Evolutionary conservation across 2,888 invertebrate genomes (phyloP).

Genomic region (Antheraea yamamai): DNA sequence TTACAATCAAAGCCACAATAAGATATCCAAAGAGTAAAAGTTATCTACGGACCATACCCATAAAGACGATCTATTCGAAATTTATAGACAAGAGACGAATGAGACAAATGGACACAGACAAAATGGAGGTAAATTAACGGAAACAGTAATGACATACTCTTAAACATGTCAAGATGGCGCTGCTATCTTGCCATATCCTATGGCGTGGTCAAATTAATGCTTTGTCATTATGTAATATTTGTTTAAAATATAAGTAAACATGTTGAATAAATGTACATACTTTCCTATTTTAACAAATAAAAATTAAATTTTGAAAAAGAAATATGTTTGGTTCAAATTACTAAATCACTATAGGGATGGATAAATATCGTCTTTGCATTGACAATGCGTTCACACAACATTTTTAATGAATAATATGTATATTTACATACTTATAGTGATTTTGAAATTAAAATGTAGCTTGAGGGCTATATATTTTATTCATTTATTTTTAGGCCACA

Average conservation of each 20-base stretch:
- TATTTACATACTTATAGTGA: too few relatives aligned
- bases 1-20: conserved; percentile 66
- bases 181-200: conserved; percentile 13
- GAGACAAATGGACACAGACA: conserved; percentile 68
- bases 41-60: conserved; percentile 81
- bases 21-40: conserved; percentile 76
- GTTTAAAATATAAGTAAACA: background rate
- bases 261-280: background rate
- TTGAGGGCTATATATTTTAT: too few relatives aligned
- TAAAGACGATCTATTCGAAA: conserved; percentile 77
- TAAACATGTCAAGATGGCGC: conserved; percentile 20
- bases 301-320: background rate
- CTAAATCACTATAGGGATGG: background rate
- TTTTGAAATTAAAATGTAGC: too few relatives aligned
- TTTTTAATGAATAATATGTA: background rate
- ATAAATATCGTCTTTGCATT: background rate
- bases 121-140: conserved; percentile 61
- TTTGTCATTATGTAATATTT: background rate
- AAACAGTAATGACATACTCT: conserved; percentile 15
- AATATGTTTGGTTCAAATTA: background rate
- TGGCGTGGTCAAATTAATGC: background rate
- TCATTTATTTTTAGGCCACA: too few relatives aligned
- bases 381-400: background rate
- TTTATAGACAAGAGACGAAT: conserved; percentile 77
- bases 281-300: background rate